Evolutionary conservation across 2,113 vertebrate genomes (phyloP), one percentile per base, ranked within the genome.

Genomic region (Ploceus nigricollis): DNA sequence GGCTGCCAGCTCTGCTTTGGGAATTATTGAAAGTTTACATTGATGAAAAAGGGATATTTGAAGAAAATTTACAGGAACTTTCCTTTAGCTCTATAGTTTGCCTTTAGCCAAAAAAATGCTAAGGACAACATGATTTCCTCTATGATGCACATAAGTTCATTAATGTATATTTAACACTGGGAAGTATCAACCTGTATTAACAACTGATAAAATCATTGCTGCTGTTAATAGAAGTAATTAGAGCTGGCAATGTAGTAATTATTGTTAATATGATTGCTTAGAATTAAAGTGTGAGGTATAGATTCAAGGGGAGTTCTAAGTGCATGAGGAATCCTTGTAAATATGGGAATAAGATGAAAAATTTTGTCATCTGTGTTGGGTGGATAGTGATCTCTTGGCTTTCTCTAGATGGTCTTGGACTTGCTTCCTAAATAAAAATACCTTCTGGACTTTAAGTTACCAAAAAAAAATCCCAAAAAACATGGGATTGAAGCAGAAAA

Each of bases 1-100:
- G 82, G 57, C 92, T 94, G 96, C 96, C 92, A 96, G 90, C 76
- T 70, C 39, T 45, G 92, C 79, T 87, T 51, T 16, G 20, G 85
- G 90, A 90, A 35, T 88, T 93, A 78, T 48, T 75, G 75, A 48
- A 95, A 85, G 82, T 94, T 96, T 94, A 35, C 86, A 27, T 89
- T 78, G 79, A 80, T 90, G 71, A 53, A 83, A 85, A 75, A 45
- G n/a, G 31, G 68, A 53, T 77, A 53, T 86, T 48, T 39, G 88
- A 68, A 53, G 94, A 73, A 82, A 94, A 78, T 39, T 48, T 83
- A 1, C 31, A 48, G 71, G 75, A 75, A 15, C 16, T 88, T 85
- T 16, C 51, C 25, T 95, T 73, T 40, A 47, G 58, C 75, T 65
- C 18, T 16, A 22, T 24, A 39, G 35, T 79, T 89, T 73, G 40